Conservation (phyloP, 2,113 vertebrate genomes). For the Halichoeres trimaculatus region DNA sequence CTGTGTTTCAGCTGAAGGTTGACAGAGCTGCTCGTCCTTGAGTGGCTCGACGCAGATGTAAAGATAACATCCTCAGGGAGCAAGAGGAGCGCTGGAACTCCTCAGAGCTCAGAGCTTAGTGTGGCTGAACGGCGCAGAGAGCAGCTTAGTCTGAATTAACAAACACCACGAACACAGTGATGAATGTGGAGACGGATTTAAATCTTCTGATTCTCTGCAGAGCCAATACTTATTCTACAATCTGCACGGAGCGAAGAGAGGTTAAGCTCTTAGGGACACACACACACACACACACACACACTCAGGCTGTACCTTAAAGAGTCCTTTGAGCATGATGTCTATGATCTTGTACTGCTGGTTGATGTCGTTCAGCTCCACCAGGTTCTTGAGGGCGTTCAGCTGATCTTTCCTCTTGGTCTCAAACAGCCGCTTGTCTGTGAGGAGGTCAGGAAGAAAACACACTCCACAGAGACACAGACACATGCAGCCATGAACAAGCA, state of each 20-base stretch:
- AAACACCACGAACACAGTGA: conserved; percentile 31
- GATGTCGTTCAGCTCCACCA: conserved; percentile 95
- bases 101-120: conserved; percentile 7
- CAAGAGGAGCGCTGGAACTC: conserved; percentile 18
- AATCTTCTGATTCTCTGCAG: conserved; percentile 12
- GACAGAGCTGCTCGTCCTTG: conserved; percentile 54
- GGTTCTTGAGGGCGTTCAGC: conserved; percentile 94
- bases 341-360: conserved; percentile 99
- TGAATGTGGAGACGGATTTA: conserved; percentile 18
- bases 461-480: neutral
- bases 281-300: neutral
- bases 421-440: conserved; percentile 95
- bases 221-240: neutral
- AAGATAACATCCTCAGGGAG: conserved; percentile 31
- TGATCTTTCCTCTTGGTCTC: conserved; percentile 98
- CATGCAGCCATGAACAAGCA: neutral
- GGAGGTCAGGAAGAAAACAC: conserved; percentile 59
- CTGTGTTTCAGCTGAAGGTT: conserved; percentile 42
- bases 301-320: conserved; percentile 90
- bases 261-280: neutral
- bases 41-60: conserved; percentile 17
- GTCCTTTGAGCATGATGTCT: conserved; percentile 98
- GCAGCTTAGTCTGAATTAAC: conserved; percentile 21
- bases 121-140: neutral
- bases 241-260: neutral